A percentile compares a stretch with the other conserved stretches of the same genome.
phyloP scores from a whole-genome alignment of 1,140 invertebrate species.

The Helicoverpa armigera region DNA sequence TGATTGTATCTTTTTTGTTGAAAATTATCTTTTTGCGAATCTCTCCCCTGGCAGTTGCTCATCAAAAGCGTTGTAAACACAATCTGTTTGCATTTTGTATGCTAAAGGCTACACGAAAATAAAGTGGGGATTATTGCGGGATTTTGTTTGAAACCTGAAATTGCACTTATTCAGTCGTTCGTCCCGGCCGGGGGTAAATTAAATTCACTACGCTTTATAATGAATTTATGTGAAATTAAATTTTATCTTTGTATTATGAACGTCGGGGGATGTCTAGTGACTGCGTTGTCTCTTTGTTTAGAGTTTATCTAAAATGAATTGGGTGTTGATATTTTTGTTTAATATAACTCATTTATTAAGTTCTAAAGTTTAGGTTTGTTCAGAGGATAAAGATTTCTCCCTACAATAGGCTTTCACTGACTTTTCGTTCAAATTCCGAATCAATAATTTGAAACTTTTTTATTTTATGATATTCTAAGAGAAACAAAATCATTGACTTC shows the following conservation, averaged over 20 bases:
- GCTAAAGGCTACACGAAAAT: constrained; percentile 31
- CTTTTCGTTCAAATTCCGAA: too few species aligned
- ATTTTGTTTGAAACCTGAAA: constrained; percentile 43
- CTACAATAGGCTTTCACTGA: too few species aligned
- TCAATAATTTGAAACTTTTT: too few species aligned
- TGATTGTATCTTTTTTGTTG: constrained; percentile 24
- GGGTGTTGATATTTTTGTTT: neutral
- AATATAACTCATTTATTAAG: neutral
- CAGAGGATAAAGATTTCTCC: too few species aligned
- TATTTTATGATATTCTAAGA: too few species aligned
- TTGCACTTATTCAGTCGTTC: constrained; percentile 41
- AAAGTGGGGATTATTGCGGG: constrained; percentile 45
- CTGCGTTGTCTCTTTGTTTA: constrained; percentile 29
- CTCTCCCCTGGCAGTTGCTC: constrained; percentile 18
- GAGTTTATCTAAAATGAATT: constrained; percentile 8
- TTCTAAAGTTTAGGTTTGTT: neutral
- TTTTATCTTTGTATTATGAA: constrained; percentile 13
- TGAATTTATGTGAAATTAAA: constrained; percentile 31
- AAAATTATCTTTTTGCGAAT: constrained; percentile 24
- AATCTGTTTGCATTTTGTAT: constrained; percentile 30
- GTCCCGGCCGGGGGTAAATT: constrained; percentile 32
- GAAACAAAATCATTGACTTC: neutral
- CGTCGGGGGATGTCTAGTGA: neutral
- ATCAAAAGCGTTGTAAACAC: constrained; percentile 32
- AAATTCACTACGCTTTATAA: constrained; percentile 32